Base-by-base conservation (phyloP, 2,797 vertebrate genomes). In the Lepilemur septentrionalis region DNA sequence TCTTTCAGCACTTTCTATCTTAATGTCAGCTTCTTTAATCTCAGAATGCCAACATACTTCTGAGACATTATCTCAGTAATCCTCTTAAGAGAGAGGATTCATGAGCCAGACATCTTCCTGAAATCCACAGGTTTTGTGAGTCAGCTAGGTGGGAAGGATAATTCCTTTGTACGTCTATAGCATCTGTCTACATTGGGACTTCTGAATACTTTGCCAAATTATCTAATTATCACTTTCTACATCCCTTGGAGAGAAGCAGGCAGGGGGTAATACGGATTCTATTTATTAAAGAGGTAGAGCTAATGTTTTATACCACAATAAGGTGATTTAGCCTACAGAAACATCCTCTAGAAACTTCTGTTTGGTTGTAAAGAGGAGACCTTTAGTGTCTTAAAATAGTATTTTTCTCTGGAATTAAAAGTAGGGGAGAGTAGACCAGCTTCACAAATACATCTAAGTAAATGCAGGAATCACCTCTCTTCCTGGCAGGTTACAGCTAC, bases 51-150 rank as follows among this genome's bases (percentile, higher is more conserved):
- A 35, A 28, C 70, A 82, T 81, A 50, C 91, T 94, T 96, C 83
- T 57, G 72, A 97, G 94, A 97, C 61, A 75, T 72, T 46, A 93
- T 95, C 41, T 95, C 73, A 57, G 38, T 87, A 96, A 97, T 96
- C 91, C 83, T 88, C 87, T 82, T 97, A 95, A 81, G 12, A 69
- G 8, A 91, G 55, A 94, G 61, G 32, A 93, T 69, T 87, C 65
- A 41, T 25, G 80, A 70, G 72, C 48, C 78, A 92, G 72, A 65
- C 65, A 87, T 18, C 73, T 88, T 89, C 63, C 61, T 2, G 10
- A 94, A 96, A 93, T 48, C 73, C 89, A 76, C 76, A 87, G 73
- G 28, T 93, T 87, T 95, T 93, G 76, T 2, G 25, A 91, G 61
- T 86, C 43, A 28, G 32, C 35, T 55, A 84, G 25, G 35, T 93